phyloP scores from a whole-genome alignment of 2,797 vertebrate species.

The Bucorvus abyssinicus region DNA sequence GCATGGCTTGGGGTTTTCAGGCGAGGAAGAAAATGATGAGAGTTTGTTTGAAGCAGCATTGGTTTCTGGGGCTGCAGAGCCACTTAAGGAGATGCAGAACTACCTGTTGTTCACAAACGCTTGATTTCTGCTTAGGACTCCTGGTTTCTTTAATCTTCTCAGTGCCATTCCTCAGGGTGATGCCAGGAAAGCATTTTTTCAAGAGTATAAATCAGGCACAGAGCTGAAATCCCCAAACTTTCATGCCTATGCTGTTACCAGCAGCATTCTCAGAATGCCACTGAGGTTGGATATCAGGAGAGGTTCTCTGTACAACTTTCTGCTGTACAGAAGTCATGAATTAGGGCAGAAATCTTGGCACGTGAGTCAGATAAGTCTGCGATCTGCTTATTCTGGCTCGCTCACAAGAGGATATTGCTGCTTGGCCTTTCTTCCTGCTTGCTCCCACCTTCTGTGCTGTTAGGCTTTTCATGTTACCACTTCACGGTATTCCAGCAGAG shows the following conservation, averaged over 20 bases:
- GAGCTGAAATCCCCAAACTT: not conserved
- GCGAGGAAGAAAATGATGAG: not conserved
- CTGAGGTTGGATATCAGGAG: not conserved
- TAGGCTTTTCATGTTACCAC: conserved; percentile 35
- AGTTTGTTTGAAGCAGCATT: not conserved
- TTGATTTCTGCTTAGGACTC: not conserved
- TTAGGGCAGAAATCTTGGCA: conserved; percentile 42
- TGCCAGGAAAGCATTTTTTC: conserved; percentile 10
- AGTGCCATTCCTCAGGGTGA: not conserved
- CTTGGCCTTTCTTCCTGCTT: conserved; percentile 16
- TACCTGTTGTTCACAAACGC: not conserved
- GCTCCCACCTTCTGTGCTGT: conserved; percentile 39
- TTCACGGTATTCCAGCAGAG: conserved; percentile 32
- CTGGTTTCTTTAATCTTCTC: not conserved
- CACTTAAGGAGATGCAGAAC: not conserved
- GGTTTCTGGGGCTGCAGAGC: not conserved
- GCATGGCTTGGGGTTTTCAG: not conserved
- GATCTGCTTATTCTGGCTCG: conserved; percentile 28
- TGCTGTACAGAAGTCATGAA: conserved; percentile 8
- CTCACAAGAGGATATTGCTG: conserved; percentile 51
- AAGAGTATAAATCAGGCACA: not conserved
- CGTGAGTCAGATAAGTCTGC: not conserved
- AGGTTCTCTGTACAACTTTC: not conserved
- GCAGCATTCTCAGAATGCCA: not conserved
- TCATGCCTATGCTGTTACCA: not conserved